Evolutionary conservation across 2,888 invertebrate species (phyloP), one percentile per base, ranked within the genome.

Genomic region (Flexamia atlantica): DNA sequence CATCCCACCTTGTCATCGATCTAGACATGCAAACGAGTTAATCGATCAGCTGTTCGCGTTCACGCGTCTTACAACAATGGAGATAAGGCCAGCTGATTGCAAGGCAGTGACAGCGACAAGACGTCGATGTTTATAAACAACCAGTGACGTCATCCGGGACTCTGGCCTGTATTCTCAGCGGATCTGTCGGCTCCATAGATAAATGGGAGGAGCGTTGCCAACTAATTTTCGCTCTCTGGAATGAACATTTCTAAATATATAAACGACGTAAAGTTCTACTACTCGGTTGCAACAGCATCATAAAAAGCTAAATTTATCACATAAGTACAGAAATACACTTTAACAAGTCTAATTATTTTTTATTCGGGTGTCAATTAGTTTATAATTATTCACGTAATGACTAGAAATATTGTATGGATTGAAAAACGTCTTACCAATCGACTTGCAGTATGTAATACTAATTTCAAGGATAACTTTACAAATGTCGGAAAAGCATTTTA

Each of bases 11-110:
- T 9, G 36, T 36, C 36, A 36, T 36, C 36, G 9, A 4, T 7
- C 36, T 9, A 36, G 36, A 36, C 36, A 36, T 36, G 5, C 9
- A 7, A 36, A 36, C 36, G 36, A 46, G n/a, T 46, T 46, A 2
- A 46, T 46, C 10, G 2, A 46, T 17, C 46, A 46, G 46, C 46
- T 46, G 12, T 46, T 46, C 17, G n/a, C n/a, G n/a, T 57, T 57
- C 28, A 25, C 28, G 7, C 53, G 64, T 2, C 64, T n/a, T n/a
- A 17, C 64, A 64, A 64, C 64, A 64, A 28, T 14, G 64, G n/a
- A 64, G 64, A 64, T 64, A 57, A 57, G 30, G 30, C n/a, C 64
- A 64, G 64, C 64, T 64, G 64, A 64, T 64, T 23, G 23, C 7
- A 57, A 23, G 23, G 20, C 64, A 64, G 30, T 64, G 64, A 64